A percentile compares a stretch with the other conserved stretches of the same genome.
These are phyloP conservation scores for Theretra japonica DNA, from an alignment of 2,888 invertebrate species.

Conservation along the genomic window DNA sequence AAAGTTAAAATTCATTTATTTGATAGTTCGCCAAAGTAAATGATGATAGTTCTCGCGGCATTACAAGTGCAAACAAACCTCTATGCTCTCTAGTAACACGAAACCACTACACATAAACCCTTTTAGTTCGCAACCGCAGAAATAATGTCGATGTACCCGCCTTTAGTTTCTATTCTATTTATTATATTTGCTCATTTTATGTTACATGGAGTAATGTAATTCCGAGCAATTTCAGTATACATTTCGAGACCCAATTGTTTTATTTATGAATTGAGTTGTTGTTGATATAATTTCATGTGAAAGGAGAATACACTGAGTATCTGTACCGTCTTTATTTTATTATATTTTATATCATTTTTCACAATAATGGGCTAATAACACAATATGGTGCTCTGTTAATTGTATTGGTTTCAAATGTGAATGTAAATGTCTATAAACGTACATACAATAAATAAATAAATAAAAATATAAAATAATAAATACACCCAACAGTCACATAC, in stretches of 20 bases:
- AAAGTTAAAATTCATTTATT: neutral
- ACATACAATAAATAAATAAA: no score
- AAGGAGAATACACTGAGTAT: neutral
- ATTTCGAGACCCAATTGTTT: neutral
- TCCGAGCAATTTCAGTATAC: neutral
- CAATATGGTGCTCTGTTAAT: no score
- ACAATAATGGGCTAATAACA: no score
- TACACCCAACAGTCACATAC: no score
- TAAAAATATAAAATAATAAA: no score
- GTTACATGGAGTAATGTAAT: neutral
- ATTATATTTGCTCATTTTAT: neutral
- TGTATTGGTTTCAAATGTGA: no score
- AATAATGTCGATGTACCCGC: neutral
- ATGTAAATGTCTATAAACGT: no score
- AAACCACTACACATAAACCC: slow-evolving; percentile 17
- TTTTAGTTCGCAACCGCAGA: slow-evolving; percentile 9
- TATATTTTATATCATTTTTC: no score
- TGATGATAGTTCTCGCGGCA: neutral
- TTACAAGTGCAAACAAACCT: neutral
- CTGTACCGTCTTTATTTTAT: no score
- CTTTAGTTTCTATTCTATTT: slow-evolving; percentile 16
- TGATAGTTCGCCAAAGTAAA: neutral
- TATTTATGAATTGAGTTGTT: neutral
- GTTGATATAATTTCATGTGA: neutral
- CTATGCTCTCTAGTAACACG: neutral